Evolutionary conservation across 2,113 vertebrate species (phyloP), one percentile per base, ranked within the genome.

Genomic region (Diadophis punctatus): DNA sequence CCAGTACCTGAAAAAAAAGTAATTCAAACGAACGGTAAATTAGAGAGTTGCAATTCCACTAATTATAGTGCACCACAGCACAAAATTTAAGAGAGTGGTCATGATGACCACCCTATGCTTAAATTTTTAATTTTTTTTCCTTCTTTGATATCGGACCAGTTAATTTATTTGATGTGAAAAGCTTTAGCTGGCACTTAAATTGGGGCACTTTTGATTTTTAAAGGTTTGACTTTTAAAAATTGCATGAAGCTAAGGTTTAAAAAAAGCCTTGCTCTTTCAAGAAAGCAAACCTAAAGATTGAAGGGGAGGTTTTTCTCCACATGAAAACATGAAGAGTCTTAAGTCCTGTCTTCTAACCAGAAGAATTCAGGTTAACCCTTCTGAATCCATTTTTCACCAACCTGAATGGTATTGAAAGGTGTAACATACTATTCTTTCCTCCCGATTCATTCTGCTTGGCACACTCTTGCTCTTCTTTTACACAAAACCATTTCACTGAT

Each of bases 1-100:
- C 98, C 1, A 97, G 98, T 58, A 99, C 95, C 98, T 99, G 91
- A 43, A 93, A 93, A 95, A 60, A 68, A 74, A 39, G 43, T 30
- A 52, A 58, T 52, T 55, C 89, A 43, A n/a, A 49, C 43, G 34
- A 90, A n/a, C 14, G 4, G 52, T 34, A 52, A 22, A 84, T 84
- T 84, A 84, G 25, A 14, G 25, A 20, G 16, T 84, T 34, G 74
- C 11, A 7, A 56, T 58, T 89, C 34, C n/a, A 51, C n/a, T 30
- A 25, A 58, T 60, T 49, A 25, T 46, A 49, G 43, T 34, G 55
- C 68, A 51, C 30, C 86, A 30, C 11, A 48, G 25, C 84, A 53
- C 27, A 84, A 8, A 34, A 85, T 88, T 53, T 34, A 89, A 68
- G 51, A 88, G 23, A n/a, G 30, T 48, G 27, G 16, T 52, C 7